Conservation (phyloP, 2,888 invertebrate species). For the Parochlus steinenii region DNA sequence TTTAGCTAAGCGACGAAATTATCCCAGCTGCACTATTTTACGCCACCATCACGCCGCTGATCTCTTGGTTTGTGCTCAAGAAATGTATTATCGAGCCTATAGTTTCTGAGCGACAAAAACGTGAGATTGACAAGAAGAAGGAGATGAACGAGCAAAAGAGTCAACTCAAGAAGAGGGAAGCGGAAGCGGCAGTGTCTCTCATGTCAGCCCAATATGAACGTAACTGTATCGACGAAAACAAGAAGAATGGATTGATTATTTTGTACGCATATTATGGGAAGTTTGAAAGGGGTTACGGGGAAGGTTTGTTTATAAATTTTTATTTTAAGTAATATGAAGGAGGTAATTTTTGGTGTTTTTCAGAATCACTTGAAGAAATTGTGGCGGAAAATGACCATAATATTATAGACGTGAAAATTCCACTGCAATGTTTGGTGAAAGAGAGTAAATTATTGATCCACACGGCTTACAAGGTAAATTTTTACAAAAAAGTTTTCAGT, state of each 20-base stretch:
- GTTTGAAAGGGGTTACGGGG: conserved; percentile 28
- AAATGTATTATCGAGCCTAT: conserved; percentile 76
- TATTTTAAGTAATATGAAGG: no score
- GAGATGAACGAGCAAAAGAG: conserved; percentile 60
- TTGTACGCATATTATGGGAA: conserved; percentile 68
- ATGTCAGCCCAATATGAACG: conserved; percentile 85
- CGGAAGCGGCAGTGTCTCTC: conserved; percentile 68
- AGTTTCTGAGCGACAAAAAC: conserved; percentile 54
- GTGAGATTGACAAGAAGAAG: conserved; percentile 65
- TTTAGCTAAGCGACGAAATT: conserved; percentile 76
- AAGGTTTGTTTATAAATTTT: neutral
- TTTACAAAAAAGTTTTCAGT: conserved; percentile 2
- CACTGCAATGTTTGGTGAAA: conserved; percentile 83
- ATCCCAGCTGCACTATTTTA: conserved; percentile 84
- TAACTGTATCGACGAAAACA: conserved; percentile 64
- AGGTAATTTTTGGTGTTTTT: neutral
- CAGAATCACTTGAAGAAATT: conserved; percentile 7
- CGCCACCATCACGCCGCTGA: conserved; percentile 73
- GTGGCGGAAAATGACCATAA: conserved; percentile 17
- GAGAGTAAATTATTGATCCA: conserved; percentile 77
- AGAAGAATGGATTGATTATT: conserved; percentile 70
- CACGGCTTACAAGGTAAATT: conserved; percentile 67
- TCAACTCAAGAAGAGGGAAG: conserved; percentile 52
- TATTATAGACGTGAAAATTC: conserved; percentile 82
- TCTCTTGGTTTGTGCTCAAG: conserved; percentile 66